These are phyloP conservation scores for Drosophila prolongata DNA, from an alignment of 2,888 invertebrate genomes.

Conservation along the genomic window DNA sequence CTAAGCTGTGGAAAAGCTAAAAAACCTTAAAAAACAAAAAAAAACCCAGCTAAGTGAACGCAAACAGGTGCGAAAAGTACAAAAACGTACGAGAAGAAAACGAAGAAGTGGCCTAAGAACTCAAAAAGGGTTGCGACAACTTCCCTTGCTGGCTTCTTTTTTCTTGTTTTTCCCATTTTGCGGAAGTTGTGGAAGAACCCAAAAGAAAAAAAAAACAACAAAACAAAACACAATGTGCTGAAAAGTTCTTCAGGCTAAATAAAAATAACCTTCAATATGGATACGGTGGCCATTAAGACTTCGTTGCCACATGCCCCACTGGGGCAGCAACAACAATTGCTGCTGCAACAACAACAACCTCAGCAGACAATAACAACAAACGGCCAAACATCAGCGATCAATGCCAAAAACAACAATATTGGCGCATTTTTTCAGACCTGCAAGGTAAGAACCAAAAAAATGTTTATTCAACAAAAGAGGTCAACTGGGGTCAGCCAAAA, in stretches of 20 bases:
- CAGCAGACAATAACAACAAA: slow-evolving; percentile 47
- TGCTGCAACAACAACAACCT: slow-evolving; percentile 46
- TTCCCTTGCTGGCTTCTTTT: slow-evolving; percentile 39
- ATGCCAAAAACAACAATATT: slow-evolving; percentile 71
- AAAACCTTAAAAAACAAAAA: background rate
- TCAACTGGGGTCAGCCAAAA: slow-evolving; percentile 23
- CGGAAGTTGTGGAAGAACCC: slow-evolving; percentile 49
- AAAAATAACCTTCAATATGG: slow-evolving; percentile 62
- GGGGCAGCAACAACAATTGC: slow-evolving; percentile 49
- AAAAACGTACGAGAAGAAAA: slow-evolving; percentile 1
- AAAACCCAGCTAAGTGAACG: slow-evolving; percentile 27
- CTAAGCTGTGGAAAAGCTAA: slow-evolving; percentile 15
- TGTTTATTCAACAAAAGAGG: slow-evolving; percentile 5
- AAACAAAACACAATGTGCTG: slow-evolving; percentile 20
- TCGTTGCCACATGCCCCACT: slow-evolving; percentile 82
- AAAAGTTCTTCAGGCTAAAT: slow-evolving; percentile 3
- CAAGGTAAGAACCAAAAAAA: slow-evolving; percentile 81
- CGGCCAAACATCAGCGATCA: slow-evolving; percentile 36
- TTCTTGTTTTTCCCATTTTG: slow-evolving; percentile 13
- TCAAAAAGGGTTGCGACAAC: slow-evolving; percentile 38
- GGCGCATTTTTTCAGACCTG: slow-evolving; percentile 85
- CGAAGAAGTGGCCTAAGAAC: slow-evolving; percentile 31
- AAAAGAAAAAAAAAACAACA: slow-evolving; percentile 15
- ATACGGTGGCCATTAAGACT: slow-evolving; percentile 82
- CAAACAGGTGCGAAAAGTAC: slow-evolving; percentile 42